Evolutionary conservation across 2,113 vertebrate genomes (phyloP).

Genomic region (Microtus richardsoni): DNA sequence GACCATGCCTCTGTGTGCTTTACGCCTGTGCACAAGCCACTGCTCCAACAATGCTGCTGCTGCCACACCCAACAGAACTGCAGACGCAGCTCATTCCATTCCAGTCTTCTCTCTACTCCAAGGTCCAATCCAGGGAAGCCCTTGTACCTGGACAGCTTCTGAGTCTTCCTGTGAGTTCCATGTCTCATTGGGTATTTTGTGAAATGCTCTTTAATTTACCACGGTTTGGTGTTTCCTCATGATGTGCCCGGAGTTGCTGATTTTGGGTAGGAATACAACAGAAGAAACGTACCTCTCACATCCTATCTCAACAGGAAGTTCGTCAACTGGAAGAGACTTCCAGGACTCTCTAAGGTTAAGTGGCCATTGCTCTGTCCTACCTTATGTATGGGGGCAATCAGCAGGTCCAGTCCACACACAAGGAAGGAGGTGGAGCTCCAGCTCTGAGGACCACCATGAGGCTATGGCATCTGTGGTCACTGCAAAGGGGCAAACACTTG

Average conservation of each 20-base stretch:
- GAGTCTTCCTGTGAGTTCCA: background rate
- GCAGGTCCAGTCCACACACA: background rate
- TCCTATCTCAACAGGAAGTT: background rate
- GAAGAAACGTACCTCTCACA: background rate
- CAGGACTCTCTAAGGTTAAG: background rate
- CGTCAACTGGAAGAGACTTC: too few species aligned
- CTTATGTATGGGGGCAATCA: background rate
- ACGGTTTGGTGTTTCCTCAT: background rate
- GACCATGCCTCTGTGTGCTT: rapidly evolving
- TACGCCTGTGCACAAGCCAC: background rate
- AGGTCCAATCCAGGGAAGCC: background rate
- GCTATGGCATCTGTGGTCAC: too few species aligned
- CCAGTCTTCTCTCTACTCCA: background rate
- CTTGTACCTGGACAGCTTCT: background rate
- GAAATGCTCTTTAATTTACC: background rate
- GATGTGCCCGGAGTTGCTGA: background rate
- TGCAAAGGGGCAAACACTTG: background rate
- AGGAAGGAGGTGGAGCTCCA: background rate
- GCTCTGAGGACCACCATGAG: background rate
- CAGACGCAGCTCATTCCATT: rapidly evolving
- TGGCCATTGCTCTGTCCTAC: background rate
- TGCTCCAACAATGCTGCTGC: too few species aligned
- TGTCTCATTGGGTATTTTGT: background rate
- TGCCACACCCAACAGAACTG: background rate
- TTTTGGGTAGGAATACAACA: background rate